Base-by-base conservation (phyloP, 2,113 vertebrate species). In the Perccottus glenii region DNA sequence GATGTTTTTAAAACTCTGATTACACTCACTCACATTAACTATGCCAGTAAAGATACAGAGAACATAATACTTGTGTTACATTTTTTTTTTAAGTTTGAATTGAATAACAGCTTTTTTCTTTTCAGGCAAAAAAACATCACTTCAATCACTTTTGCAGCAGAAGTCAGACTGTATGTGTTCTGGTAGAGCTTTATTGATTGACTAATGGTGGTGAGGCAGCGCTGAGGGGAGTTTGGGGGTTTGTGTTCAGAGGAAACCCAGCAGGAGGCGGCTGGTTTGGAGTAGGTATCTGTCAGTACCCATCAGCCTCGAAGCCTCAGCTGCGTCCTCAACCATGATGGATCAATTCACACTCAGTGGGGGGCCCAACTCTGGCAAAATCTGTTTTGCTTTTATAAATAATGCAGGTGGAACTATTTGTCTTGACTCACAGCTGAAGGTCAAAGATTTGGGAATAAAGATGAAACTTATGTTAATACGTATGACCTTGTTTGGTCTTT, bases 141-240 rank as follows among this genome's bases (percentile, higher is more conserved):
- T 3, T 66, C 57, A 63, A 61, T 57, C 56, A 55, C 73, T 49
- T 73, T 57, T 67, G 65, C 45, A 2, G 68, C 49, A 64, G 61
- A 56, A 64, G 9, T 19, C 60, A 55, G 47, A 36, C 16, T 6
- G 68, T 60, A 70, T 46, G 57, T 74, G 61, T 65, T 81, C 84
- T 82, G 81, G 75, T 80, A 11, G 58, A 75, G 73, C n/a, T 75
- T 72, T 84, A 88, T 88, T 27, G 83, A 90, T 82, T 58, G 48
- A 15, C 64, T 75, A 67, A 80, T 71, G 66, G 68, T 43, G 62
- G 59, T 6, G 56, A 55, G 52, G 32, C 50, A 47, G 14, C 27
- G 11, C 5, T 55, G 52, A 10, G 38, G 48, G 47, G 50, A 51
- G 16, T 27, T 38, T 16, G 4, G 11, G n/a, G 42, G n/a, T 27